These are phyloP conservation scores for Branchipolynoe longqiensis DNA, from an alignment of 2,888 invertebrate species.

Conservation along the genomic window DNA sequence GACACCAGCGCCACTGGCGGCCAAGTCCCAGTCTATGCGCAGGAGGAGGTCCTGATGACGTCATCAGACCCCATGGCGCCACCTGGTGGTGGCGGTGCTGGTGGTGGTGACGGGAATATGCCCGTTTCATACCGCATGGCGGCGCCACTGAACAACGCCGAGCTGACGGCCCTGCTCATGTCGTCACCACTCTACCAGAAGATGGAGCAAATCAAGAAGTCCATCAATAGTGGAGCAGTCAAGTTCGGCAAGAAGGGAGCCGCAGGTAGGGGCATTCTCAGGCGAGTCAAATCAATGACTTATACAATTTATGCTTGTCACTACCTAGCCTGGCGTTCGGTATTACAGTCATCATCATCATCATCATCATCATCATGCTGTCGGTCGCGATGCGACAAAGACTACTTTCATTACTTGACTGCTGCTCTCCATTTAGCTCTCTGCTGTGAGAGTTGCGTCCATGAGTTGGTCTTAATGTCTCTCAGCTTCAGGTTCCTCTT, in stretches of 20 bases:
- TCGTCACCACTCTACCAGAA: conserved; percentile 80
- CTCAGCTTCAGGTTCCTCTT: no score
- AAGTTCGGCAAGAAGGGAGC: conserved; percentile 61
- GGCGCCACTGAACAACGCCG: conserved; percentile 78
- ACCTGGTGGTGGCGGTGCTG: background rate
- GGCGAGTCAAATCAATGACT: background rate
- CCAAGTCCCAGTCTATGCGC: background rate
- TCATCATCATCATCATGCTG: no score
- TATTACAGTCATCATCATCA: no score
- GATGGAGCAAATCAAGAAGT: conserved; percentile 77
- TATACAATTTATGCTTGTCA: background rate
- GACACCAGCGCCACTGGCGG: background rate
- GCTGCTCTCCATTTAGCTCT: no score
- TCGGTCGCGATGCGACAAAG: no score
- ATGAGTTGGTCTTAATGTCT: no score
- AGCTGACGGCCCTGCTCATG: conserved; percentile 78
- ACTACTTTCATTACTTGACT: no score
- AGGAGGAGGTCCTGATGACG: background rate
- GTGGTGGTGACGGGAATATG: conserved; percentile 36
- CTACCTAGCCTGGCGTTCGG: no score
- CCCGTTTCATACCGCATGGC: conserved; percentile 73
- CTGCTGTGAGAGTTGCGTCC: no score
- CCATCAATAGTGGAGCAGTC: conserved; percentile 72
- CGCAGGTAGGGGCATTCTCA: conserved; percentile 64
- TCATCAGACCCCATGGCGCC: conserved; percentile 21